Percentiles rank a stretch among this genome's conserved stretches.
phyloP scores from a whole-genome alignment of 92 coral and sea anemone genomes.

The Umimayanthus chanpuru region DNA sequence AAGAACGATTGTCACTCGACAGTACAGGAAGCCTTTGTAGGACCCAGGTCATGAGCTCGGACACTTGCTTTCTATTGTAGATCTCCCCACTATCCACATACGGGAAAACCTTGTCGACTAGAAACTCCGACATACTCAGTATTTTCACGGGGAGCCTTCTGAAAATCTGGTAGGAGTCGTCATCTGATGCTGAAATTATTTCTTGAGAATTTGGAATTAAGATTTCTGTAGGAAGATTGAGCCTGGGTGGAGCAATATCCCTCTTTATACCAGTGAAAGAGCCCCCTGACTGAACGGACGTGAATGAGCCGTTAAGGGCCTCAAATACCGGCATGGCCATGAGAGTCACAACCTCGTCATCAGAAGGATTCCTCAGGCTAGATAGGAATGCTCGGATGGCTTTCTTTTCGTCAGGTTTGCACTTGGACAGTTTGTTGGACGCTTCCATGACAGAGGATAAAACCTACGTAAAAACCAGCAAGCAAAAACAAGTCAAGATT shows the following conservation, averaged over 20 bases:
- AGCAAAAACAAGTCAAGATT: not conserved
- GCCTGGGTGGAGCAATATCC: slow-evolving; percentile 85
- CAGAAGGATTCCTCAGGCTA: slow-evolving; percentile 83
- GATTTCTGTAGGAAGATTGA: slow-evolving; percentile 76
- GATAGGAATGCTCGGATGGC: slow-evolving; percentile 82
- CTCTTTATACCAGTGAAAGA: slow-evolving; percentile 66
- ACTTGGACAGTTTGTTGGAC: slow-evolving; percentile 41
- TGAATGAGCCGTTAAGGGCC: slow-evolving; percentile 81
- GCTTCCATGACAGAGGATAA: slow-evolving; percentile 63
- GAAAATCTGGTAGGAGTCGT: slow-evolving; percentile 86
- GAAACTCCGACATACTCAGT: slow-evolving; percentile 77
- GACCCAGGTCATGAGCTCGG: slow-evolving; percentile 92
- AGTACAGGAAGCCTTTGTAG: slow-evolving; percentile 81
- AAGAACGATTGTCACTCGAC: slow-evolving; percentile 77
- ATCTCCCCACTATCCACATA: slow-evolving; percentile 67
- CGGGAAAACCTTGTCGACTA: slow-evolving; percentile 85
- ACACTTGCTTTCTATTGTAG: slow-evolving; percentile 73
- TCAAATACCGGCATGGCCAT: slow-evolving; percentile 90
- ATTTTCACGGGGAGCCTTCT: slow-evolving; percentile 81
- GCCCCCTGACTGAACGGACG: slow-evolving; percentile 71
- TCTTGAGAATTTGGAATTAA: slow-evolving; percentile 70
- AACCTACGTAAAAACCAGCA: slow-evolving; percentile 32
- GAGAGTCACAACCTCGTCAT: slow-evolving; percentile 78
- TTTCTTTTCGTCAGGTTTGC: slow-evolving; percentile 72
- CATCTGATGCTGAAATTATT: slow-evolving; percentile 91